These are phyloP conservation scores for Lontra canadensis DNA, from an alignment of 2,113 vertebrate species.

Conservation along the genomic window DNA sequence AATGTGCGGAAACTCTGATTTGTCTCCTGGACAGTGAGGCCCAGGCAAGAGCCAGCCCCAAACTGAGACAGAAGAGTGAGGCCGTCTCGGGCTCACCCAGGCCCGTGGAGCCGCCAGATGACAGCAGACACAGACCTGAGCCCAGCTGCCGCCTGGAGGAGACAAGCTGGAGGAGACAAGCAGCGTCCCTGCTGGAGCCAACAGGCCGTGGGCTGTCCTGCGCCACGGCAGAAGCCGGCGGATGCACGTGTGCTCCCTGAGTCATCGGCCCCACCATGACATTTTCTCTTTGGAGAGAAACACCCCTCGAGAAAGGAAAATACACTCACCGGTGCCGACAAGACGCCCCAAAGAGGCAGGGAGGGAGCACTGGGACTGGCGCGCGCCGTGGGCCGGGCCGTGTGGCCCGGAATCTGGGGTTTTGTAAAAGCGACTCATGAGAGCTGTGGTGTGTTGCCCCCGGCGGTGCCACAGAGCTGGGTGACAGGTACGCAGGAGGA, in stretches of 20 bases:
- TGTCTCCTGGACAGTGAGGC: neutral
- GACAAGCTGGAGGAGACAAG: no score
- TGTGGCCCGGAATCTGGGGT: neutral
- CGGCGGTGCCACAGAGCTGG: no score
- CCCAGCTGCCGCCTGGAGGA: no score
- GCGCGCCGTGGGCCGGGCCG: neutral
- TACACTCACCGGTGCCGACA: neutral
- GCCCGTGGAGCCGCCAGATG: neutral
- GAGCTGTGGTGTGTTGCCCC: no score
- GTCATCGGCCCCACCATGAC: neutral
- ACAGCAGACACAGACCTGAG: no score
- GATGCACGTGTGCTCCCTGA: neutral
- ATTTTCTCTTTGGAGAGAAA: neutral
- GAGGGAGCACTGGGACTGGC: fast-evolving
- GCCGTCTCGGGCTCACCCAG: neutral
- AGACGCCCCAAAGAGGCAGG: neutral
- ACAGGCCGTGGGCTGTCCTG: no score
- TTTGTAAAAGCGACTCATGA: neutral
- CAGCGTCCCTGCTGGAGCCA: neutral
- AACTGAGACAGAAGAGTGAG: neutral
- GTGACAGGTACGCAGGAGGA: fast-evolving
- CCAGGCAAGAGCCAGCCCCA: neutral
- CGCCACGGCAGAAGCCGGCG: fast-evolving
- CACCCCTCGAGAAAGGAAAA: neutral
- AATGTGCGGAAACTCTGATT: no score